Evolutionary conservation across 2,113 vertebrate species (phyloP).

Genomic region (Synodontis membranacea): DNA sequence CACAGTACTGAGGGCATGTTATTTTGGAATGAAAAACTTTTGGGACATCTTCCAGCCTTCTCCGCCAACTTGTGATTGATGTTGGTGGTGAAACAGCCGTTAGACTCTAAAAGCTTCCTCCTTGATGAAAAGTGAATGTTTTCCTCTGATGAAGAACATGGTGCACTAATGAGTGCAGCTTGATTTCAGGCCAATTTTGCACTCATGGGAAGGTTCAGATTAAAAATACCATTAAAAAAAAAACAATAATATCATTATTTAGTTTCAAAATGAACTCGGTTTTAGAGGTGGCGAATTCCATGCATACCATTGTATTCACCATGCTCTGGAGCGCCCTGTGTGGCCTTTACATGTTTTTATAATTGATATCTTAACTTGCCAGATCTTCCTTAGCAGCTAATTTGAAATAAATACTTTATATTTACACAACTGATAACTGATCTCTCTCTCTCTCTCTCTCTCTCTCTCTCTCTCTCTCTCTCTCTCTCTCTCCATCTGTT

Average conservation of each 20-base stretch:
- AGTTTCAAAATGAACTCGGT: constrained; percentile 20
- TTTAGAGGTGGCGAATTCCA: constrained; percentile 43
- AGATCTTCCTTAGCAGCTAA: constrained; percentile 66
- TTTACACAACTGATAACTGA: constrained; percentile 43
- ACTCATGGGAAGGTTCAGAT: constrained; percentile 47
- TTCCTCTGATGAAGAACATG: constrained; percentile 38
- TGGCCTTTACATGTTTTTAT: constrained; percentile 57
- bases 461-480: background rate
- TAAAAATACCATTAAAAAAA: constrained; percentile 46
- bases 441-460: background rate
- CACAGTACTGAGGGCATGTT: background rate
- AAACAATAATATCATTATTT: constrained; percentile 35
- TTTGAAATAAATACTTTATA: constrained; percentile 49
- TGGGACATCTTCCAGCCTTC: constrained; percentile 38
- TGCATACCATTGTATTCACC: background rate
- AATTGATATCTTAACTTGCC: constrained; percentile 61
- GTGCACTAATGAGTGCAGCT: constrained; percentile 39
- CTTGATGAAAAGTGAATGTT: constrained; percentile 42
- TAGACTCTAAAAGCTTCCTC: constrained; percentile 50
- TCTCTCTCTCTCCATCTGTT: background rate
- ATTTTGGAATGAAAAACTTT: constrained; percentile 37
- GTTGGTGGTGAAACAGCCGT: constrained; percentile 44
- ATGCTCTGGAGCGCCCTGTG: constrained; percentile 27
- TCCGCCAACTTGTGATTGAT: constrained; percentile 46
- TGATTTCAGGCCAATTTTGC: constrained; percentile 43